Conservation (phyloP, 2,113 vertebrate species). For the Ia io region DNA sequence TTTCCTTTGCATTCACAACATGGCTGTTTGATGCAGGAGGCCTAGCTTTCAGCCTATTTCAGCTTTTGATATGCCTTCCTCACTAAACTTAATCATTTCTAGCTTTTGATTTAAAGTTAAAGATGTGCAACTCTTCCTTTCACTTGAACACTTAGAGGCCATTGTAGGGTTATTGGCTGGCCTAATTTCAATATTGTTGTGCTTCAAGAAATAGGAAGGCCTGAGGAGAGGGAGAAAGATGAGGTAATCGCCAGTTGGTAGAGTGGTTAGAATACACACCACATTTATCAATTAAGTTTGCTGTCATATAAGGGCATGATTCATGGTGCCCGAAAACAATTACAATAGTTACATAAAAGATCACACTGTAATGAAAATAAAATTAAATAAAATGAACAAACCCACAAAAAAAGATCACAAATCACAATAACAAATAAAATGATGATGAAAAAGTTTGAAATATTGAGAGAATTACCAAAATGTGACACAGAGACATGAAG, state of each 20-base stretch:
- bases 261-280: not conserved
- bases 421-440: not conserved
- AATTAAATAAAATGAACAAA: not conserved
- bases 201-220: not conserved
- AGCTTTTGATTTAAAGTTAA: not conserved
- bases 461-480: not conserved
- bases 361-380: not conserved
- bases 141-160: not conserved
- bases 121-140: not conserved
- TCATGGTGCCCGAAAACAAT: not conserved
- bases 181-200: not conserved
- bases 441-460: not conserved
- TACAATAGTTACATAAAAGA: not conserved
- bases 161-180: not conserved
- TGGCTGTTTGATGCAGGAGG: not conserved
- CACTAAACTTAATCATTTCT: not conserved
- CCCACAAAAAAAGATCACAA: not conserved
- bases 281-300: not conserved
- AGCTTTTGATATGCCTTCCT: not conserved
- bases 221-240: not conserved
- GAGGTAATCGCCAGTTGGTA: not conserved
- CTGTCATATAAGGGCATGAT: not conserved
- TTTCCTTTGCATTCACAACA: not conserved
- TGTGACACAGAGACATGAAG: not conserved
- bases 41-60: not conserved